These are phyloP conservation scores for Tupaia chinensis DNA, from an alignment of 2,113 vertebrate genomes.

Conservation along the genomic window DNA sequence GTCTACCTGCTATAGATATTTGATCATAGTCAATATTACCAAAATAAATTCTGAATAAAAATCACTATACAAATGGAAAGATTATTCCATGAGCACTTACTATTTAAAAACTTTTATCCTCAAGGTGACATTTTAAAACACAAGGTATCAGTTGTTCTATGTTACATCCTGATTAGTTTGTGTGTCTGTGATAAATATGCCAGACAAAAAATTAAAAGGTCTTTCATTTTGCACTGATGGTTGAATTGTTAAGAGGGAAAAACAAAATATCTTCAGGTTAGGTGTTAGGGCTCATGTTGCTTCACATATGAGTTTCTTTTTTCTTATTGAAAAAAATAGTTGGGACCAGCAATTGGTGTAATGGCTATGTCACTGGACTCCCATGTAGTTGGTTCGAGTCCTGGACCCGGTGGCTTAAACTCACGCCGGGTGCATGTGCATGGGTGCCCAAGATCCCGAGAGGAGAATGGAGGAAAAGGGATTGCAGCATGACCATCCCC, in stretches of 20 bases:
- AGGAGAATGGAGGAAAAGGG: too few relatives aligned
- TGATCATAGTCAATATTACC: neutral
- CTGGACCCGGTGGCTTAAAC: too few relatives aligned
- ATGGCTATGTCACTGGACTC: too few relatives aligned
- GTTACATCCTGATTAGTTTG: neutral
- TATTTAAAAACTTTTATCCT: neutral
- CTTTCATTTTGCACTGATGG: neutral
- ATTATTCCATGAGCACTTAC: neutral
- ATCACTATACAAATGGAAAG: neutral
- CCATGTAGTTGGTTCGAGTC: too few relatives aligned
- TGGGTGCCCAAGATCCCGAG: too few relatives aligned
- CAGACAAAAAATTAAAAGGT: neutral
- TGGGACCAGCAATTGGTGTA: too few relatives aligned
- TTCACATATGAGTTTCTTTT: neutral
- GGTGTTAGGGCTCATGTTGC: accelerated
- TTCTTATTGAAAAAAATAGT: too few relatives aligned
- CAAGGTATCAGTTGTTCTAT: neutral
- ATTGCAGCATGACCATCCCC: too few relatives aligned
- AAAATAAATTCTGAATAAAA: neutral
- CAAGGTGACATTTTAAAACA: neutral
- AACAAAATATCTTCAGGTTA: neutral
- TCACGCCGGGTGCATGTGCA: too few relatives aligned
- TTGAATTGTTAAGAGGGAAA: neutral
- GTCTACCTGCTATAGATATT: neutral
- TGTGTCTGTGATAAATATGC: neutral